Evolutionary conservation across 2,888 invertebrate species (phyloP).

Genomic region (Lochmaea crataegi): DNA sequence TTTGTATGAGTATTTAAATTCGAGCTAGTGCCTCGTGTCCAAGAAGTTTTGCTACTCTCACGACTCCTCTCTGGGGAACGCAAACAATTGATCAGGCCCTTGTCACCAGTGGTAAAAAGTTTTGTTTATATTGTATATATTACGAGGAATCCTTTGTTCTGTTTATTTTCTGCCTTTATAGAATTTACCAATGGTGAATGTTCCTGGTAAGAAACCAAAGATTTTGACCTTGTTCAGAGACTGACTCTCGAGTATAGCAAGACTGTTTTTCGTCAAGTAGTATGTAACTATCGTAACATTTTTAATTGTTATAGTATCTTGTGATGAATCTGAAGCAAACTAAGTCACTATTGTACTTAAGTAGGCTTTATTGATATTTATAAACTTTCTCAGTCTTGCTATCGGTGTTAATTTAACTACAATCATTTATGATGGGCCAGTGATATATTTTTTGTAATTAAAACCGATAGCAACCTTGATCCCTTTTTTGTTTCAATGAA

Average conservation of each 20-base stretch:
- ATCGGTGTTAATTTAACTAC: conserved; percentile 44
- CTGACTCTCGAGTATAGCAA: conserved; percentile 53
- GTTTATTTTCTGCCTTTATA: conserved; percentile 48
- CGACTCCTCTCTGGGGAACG: conserved; percentile 53
- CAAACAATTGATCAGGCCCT: conserved; percentile 49
- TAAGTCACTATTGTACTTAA: conserved; percentile 60
- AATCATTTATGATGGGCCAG: conserved; percentile 43
- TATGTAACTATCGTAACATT: conserved; percentile 55
- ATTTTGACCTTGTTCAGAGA: conserved; percentile 58
- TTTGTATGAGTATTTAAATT: conserved; percentile 54
- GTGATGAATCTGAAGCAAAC: conserved; percentile 61
- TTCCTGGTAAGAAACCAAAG: conserved; percentile 62
- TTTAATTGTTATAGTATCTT: conserved; percentile 56
- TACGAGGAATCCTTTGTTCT: conserved; percentile 46
- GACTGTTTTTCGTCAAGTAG: conserved; percentile 55
- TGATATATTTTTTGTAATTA: conserved; percentile 38
- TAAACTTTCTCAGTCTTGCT: conserved; percentile 48
- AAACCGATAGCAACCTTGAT: conserved; percentile 40
- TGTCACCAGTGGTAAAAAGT: conserved; percentile 45
- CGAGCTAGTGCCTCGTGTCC: conserved; percentile 53
- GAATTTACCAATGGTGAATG: conserved; percentile 50
- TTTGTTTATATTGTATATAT: conserved; percentile 60
- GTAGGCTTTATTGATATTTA: conserved; percentile 51
- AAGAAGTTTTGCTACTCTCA: conserved; percentile 51
- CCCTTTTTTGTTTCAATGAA: conserved; percentile 58